Conservation (phyloP, 1,140 invertebrate species). For the Drosophila insularis region DNA sequence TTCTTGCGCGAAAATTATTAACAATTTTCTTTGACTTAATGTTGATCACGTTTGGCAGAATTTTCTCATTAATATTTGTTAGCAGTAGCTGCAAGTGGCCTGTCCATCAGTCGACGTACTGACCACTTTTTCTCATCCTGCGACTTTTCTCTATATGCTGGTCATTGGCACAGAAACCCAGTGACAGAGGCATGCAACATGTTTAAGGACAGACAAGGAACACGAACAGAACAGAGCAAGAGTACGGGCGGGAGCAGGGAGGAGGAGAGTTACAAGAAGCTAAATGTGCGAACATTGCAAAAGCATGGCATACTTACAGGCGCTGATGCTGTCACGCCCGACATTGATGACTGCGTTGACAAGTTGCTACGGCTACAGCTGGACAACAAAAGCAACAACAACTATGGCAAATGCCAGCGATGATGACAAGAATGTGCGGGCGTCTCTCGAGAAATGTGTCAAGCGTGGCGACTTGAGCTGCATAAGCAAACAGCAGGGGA, state of each 20-base stretch:
- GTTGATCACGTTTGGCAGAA: constrained; percentile 49
- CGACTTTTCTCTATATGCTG: constrained; percentile 21
- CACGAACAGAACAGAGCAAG: neutral
- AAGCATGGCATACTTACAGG: constrained; percentile 72
- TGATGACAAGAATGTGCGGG: constrained; percentile 51
- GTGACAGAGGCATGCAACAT: constrained; percentile 50
- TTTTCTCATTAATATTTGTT: constrained; percentile 74
- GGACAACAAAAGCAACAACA: constrained; percentile 15
- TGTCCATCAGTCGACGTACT: neutral
- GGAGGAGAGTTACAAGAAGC: neutral
- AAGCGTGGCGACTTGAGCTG: constrained; percentile 74
- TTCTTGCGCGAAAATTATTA: constrained; percentile 63
- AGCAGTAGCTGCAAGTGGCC: constrained; percentile 35
- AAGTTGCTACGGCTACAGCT: constrained; percentile 55
- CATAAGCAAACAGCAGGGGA: constrained; percentile 64
- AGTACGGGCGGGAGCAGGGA: neutral
- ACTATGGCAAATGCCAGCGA: constrained; percentile 26
- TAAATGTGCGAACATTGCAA: constrained; percentile 68
- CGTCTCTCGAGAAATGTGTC: constrained; percentile 75
- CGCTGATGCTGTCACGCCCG: constrained; percentile 63
- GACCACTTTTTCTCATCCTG: neutral
- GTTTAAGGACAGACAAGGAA: neutral
- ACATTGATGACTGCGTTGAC: constrained; percentile 79
- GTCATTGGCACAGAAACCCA: constrained; percentile 58
- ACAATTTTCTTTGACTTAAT: constrained; percentile 55